These are phyloP conservation scores for Nothura maculosa DNA, from an alignment of 2,797 vertebrate species.

Conservation along the genomic window DNA sequence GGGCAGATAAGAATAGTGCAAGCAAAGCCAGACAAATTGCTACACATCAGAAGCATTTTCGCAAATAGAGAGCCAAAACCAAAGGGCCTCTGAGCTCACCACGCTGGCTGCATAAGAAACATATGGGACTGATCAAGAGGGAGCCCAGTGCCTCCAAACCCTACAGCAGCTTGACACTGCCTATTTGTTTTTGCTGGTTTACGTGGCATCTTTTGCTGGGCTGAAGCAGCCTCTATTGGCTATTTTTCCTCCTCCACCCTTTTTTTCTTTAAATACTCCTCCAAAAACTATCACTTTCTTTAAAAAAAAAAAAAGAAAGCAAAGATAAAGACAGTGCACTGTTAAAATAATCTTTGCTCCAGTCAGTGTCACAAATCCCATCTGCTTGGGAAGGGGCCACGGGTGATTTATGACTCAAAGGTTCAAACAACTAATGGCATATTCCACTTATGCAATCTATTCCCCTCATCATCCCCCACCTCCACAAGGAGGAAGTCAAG, in stretches of 20 bases:
- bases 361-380: slow-evolving; percentile 1
- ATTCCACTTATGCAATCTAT: neutral
- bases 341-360: slow-evolving; percentile 8
- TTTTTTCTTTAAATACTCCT: neutral
- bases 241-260: neutral
- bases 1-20: neutral
- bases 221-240: neutral
- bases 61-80: neutral
- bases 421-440: slow-evolving; percentile 4
- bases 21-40: neutral
- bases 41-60: neutral
- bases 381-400: neutral
- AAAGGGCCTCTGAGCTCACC: neutral
- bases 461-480: neutral
- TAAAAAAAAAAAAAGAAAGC: neutral
- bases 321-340: neutral
- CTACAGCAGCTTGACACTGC: neutral
- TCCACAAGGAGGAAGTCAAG: neutral
- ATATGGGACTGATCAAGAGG: neutral
- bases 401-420: neutral
- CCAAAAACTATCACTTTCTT: neutral
- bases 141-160: neutral
- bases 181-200: neutral
- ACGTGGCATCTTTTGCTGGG: neutral
- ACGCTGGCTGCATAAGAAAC: accelerated